These are phyloP conservation scores for Thalassoma bifasciatum DNA, from an alignment of 2,113 vertebrate genomes.

Conservation along the genomic window DNA sequence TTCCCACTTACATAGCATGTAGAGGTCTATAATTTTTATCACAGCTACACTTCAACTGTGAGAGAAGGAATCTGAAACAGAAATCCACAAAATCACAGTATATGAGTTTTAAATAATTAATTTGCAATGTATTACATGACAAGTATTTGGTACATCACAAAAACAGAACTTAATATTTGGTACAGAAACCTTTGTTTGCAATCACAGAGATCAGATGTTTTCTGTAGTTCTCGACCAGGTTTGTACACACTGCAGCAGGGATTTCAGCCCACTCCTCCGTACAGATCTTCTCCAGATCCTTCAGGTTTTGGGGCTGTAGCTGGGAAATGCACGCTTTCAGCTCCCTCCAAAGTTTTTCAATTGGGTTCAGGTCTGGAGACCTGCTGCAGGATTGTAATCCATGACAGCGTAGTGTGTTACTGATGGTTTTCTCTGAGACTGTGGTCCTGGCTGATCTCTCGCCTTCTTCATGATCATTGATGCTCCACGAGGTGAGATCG, in stretches of 20 bases:
- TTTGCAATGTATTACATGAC: too few relatives aligned
- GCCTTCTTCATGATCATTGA: background rate
- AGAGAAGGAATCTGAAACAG: too few relatives aligned
- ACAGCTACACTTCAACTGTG: too few relatives aligned
- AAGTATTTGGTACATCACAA: too few relatives aligned
- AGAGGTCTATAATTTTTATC: too few relatives aligned
- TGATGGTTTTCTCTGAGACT: background rate
- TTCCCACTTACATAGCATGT: too few relatives aligned
- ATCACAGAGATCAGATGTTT: too few relatives aligned
- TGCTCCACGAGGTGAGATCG: background rate
- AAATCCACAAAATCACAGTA: too few relatives aligned
- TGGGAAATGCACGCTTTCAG: background rate
- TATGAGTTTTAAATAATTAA: too few relatives aligned
- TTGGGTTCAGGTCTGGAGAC: background rate
- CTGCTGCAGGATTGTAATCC: background rate
- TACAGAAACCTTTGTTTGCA: background rate
- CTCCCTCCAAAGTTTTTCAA: background rate
- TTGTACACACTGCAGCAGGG: background rate
- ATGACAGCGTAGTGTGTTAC: background rate
- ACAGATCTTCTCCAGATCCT: too few relatives aligned
- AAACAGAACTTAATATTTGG: background rate
- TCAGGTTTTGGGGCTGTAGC: background rate
- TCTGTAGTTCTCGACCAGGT: background rate
- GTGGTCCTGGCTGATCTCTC: background rate
- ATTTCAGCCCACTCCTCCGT: too few relatives aligned